Evolutionary conservation across 2,888 invertebrate species (phyloP), one percentile per base, ranked within the genome.

Genomic region (Morpho achilles): DNA sequence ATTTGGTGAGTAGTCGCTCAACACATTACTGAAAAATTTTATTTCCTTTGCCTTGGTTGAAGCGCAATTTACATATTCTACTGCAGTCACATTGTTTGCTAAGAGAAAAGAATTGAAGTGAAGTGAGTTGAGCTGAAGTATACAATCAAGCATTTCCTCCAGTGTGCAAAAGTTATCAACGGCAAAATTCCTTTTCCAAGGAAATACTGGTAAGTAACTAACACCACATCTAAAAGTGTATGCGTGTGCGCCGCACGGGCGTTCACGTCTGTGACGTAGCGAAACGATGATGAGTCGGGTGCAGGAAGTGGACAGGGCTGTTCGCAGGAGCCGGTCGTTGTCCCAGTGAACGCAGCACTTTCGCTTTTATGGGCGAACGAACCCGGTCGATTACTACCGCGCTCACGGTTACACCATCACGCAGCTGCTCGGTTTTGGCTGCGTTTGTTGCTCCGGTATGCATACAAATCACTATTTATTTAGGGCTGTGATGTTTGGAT

Each of bases 291-390:
- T 78, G 79, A 71, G 74, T 69, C 72, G 72, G 71, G 69, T 73
- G 75, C 76, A 82, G 82, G 84, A 82, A 80, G 76, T 77, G 71
- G 73, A 66, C 74, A 72, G 77, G 77, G 73, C 79, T 74, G 75
- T 68, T 69, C 71, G 75, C 79, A 84, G 88, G 87, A 86, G 79
- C 69, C 84, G 89, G 89, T 89, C 90, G 82, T 87, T 87, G 90
- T 88, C 84, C 90, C 85, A 89, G 71, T 90, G 88, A 89, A 88
- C 87, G 84, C 72, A 87, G 84, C 72, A 87, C 89, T 90, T 90
- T 90, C 90, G 87, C 87, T 90, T 87, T 90, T 82, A 80, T 83
- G 82, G 89, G 89, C 86, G 86, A 90, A 85, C 84, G 90, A 90
- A 90, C 90, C 87, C 85, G 78, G 79, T 69, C 79, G 82, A 87